Evolutionary conservation across 2,797 vertebrate genomes (phyloP).

Genomic region (Acrossocheilus wenchowensis): DNA sequence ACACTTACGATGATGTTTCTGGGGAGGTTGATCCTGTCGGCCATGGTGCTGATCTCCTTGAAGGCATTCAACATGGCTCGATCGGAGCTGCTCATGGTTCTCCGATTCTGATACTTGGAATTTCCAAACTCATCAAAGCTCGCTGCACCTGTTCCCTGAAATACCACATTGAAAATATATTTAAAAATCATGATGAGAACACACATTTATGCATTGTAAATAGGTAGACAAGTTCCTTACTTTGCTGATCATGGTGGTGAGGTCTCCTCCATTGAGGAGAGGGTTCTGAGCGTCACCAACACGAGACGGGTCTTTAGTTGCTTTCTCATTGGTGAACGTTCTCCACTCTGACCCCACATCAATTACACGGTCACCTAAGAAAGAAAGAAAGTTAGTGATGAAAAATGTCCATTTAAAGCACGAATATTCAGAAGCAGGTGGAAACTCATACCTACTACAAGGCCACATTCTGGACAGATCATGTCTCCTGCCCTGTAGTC

Average conservation of each 20-base stretch:
- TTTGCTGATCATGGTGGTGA: constrained; percentile 99
- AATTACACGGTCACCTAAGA: constrained; percentile 93
- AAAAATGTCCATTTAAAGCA: background rate
- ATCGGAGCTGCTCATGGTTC: constrained; percentile 98
- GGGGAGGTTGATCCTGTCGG: constrained; percentile 98
- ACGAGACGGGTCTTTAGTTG: constrained; percentile 97
- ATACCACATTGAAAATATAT: background rate
- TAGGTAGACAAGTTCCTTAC: constrained; percentile 70
- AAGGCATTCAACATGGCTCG: constrained; percentile 98
- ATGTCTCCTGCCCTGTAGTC: constrained; percentile 99
- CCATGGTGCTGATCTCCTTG: constrained; percentile 98
- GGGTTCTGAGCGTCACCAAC: constrained; percentile 98
- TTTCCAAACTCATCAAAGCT: constrained; percentile 99
- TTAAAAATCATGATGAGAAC: background rate
- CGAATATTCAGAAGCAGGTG: background rate
- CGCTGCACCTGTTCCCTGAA: constrained; percentile 93
- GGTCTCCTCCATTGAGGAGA: constrained; percentile 92
- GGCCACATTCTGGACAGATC: constrained; percentile 98
- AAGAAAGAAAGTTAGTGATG: background rate
- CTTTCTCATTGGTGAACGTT: constrained; percentile 99
- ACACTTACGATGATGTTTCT: constrained; percentile 94
- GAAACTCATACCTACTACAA: constrained; percentile 88
- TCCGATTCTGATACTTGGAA: constrained; percentile 96
- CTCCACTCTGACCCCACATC: constrained; percentile 99
- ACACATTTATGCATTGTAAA: background rate